Conservation (phyloP, 2,797 vertebrate genomes). For the Chrosomus eos region DNA sequence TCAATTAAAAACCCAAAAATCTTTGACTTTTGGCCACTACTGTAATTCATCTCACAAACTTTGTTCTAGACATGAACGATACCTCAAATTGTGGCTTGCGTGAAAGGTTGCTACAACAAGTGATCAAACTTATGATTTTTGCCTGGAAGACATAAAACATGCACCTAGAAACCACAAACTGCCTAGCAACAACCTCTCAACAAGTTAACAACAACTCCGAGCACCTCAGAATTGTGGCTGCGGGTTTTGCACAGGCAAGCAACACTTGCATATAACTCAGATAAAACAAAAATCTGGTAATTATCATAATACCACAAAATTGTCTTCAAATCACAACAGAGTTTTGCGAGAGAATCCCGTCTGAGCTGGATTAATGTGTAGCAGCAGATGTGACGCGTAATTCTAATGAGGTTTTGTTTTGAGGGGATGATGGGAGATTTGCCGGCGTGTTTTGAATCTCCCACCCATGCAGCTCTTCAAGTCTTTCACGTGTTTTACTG, state of each 20-base stretch:
- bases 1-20: background rate
- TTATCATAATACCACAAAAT: slow-evolving; percentile 16
- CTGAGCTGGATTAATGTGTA: slow-evolving; percentile 49
- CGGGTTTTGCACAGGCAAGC: slow-evolving; percentile 21
- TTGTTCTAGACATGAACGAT: background rate
- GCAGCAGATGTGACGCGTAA: slow-evolving; percentile 49
- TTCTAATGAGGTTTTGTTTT: slow-evolving; percentile 47
- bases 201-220: background rate
- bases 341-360: slow-evolving; percentile 3
- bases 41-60: background rate
- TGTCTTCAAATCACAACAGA: background rate
- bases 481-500: slow-evolving; percentile 61
- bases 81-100: background rate
- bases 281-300: slow-evolving; percentile 4
- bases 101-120: background rate
- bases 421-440: slow-evolving; percentile 46
- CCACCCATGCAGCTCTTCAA: slow-evolving; percentile 59
- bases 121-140: background rate
- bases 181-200: background rate
- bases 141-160: background rate
- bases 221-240: background rate
- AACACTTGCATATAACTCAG: background rate
- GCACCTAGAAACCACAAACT: background rate
- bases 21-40: background rate
- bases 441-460: slow-evolving; percentile 40